Base-by-base conservation (phyloP, 37 sponge, comb jelly and placozoan genomes). In the Amphimedon queenslandica region DNA sequence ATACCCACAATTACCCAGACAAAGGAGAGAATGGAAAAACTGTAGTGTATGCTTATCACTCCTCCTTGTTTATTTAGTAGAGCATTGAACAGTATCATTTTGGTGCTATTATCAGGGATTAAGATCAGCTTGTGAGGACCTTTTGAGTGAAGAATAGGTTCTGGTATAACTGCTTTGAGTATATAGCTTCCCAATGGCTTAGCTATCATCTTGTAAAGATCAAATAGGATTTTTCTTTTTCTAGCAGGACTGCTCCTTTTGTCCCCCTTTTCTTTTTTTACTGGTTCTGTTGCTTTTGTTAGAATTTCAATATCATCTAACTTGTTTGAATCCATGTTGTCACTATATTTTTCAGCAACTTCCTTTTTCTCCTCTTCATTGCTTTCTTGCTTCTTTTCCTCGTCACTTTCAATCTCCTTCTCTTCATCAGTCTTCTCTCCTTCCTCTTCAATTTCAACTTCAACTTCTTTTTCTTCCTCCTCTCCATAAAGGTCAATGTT, bases 1-100 rank as follows among this genome's bases (percentile, higher is more conserved):
- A 89, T 43, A 37, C 84, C n/a, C n/a, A n/a, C n/a, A n/a, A n/a
- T n/a, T n/a, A n/a, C n/a, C 81, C 76, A 89, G 76, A 4, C 81
- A 66, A 47, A 84, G 40, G 0, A 84, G 43, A 56, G 90, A 90
- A 24, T 81, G 90, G 61, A 72, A 63, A 18, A 73, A 67, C 28
- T 72, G 63, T 11, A 90, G 66, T 53, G 57, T 29, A 63, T 72
- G 81, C 27, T 40, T 55, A 31, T 85, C 86, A 24, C n/a, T 3
- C 56, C 61, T 51, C 42, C 72, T 29, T 57, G 29, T 21, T 37
- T 33, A 25, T 80, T 72, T 20, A 71, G 51, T 23, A 69, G 72
- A 55, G 71, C 66, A 41, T 78, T 25, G 70, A 77, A 84, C 3
- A 86, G 90, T 31, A 90, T 30, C 0, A 90, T 73, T 34, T 71